These are phyloP conservation scores for Heliornis fulica DNA, from an alignment of 2,113 vertebrate genomes.

Conservation along the genomic window DNA sequence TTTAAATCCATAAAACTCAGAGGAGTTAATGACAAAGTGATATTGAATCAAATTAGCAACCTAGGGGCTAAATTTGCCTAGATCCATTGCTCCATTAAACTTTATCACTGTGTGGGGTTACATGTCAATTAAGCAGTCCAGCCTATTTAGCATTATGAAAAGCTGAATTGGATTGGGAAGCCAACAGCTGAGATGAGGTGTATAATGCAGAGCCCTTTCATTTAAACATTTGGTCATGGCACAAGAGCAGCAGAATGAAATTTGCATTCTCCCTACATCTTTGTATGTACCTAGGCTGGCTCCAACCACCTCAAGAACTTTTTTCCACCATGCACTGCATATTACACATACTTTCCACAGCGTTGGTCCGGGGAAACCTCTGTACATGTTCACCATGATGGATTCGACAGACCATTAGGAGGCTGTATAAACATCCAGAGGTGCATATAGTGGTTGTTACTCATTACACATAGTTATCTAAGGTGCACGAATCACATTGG, in stretches of 20 bases:
- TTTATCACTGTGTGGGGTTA: neutral
- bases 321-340: neutral
- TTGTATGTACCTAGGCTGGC: neutral
- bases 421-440: neutral
- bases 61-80: neutral
- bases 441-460: neutral
- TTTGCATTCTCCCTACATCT: neutral
- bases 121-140: neutral
- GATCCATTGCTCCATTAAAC: neutral
- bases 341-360: neutral
- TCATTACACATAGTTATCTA: neutral
- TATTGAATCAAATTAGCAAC: conserved; percentile 23
- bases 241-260: neutral
- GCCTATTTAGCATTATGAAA: neutral
- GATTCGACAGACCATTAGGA: neutral
- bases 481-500: fast-evolving
- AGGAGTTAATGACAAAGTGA: neutral
- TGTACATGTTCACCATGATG: neutral
- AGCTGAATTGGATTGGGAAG: neutral
- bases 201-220: neutral
- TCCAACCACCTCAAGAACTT: neutral
- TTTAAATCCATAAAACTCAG: neutral
- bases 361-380: neutral
- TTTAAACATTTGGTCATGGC: neutral
- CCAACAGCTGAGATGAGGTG: neutral